Evolutionary conservation across 2,797 vertebrate genomes (phyloP).

Genomic region (Clarias fuscus): DNA sequence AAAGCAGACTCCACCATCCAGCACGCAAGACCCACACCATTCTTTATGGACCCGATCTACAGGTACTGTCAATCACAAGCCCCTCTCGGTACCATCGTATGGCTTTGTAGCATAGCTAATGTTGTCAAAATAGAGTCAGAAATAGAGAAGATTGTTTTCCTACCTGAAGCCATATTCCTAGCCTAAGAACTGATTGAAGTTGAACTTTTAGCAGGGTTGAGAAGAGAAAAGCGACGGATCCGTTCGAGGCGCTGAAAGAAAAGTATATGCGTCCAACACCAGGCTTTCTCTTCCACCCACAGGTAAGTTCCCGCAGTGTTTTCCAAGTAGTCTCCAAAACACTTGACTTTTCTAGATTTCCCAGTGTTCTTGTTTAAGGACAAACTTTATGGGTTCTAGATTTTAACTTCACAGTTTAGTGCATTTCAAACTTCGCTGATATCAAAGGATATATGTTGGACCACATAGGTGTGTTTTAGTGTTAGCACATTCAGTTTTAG

Average conservation of each 20-base stretch:
- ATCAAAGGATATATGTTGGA: neutral
- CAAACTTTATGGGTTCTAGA: neutral
- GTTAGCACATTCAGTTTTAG: neutral
- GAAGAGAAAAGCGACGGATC: conserved; percentile 98
- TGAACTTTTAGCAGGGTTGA: conserved; percentile 98
- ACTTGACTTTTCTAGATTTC: neutral
- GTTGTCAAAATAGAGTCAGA: neutral
- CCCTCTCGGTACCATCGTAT: conserved; percentile 11
- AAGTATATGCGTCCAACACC: conserved; percentile 98
- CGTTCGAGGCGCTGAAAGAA: conserved; percentile 98
- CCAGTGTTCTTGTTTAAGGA: neutral
- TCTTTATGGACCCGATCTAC: conserved; percentile 99
- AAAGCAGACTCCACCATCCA: conserved; percentile 89
- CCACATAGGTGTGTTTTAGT: neutral
- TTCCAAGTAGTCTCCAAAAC: neutral
- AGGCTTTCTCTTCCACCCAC: conserved; percentile 97
- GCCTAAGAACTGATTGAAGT: conserved; percentile 77
- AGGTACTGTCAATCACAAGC: conserved; percentile 86
- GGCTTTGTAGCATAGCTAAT: neutral
- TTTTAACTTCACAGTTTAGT: neutral
- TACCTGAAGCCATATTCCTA: neutral
- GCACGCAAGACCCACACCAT: conserved; percentile 93
- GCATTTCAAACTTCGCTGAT: neutral
- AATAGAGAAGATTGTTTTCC: neutral
- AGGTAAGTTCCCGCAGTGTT: conserved; percentile 73